These are phyloP conservation scores for Aurelia aurita DNA, from an alignment of 30 jellyfish, hydroid and myxozoan genomes.

Conservation along the genomic window DNA sequence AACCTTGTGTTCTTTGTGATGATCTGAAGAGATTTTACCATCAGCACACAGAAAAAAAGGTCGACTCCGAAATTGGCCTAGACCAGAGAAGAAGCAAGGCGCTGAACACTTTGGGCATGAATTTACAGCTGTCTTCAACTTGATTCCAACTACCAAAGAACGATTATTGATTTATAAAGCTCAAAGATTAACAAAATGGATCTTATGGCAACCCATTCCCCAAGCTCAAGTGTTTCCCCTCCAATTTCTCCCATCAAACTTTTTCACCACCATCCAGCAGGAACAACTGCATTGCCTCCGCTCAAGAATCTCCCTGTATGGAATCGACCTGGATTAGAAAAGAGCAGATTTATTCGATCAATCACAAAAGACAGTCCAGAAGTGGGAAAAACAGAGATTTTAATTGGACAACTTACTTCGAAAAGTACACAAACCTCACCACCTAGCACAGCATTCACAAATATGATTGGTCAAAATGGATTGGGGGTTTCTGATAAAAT, in stretches of 20 bases:
- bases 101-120: too few species aligned
- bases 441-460: constrained; percentile 31
- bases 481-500: not conserved
- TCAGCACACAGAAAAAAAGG: too few species aligned
- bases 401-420: constrained; percentile 22
- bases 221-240: constrained; percentile 75
- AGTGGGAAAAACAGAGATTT: constrained; percentile 37
- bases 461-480: not conserved
- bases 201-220: constrained; percentile 58
- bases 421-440: constrained; percentile 76
- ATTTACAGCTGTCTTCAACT: too few species aligned
- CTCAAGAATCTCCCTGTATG: constrained; percentile 72
- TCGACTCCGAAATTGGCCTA: too few species aligned
- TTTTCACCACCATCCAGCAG: constrained; percentile 25
- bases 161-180: too few species aligned
- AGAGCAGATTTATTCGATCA: constrained; percentile 57
- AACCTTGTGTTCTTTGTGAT: too few species aligned
- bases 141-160: too few species aligned
- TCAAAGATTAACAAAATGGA: constrained; percentile 51
- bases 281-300: constrained; percentile 47
- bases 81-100: too few species aligned
- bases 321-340: constrained; percentile 75
- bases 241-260: constrained; percentile 79
- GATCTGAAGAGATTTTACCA: too few species aligned
- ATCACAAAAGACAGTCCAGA: constrained; percentile 73